Evolutionary conservation across 2,888 invertebrate species (phyloP), one percentile per base, ranked within the genome.

Genomic region (Philaethria dido): DNA sequence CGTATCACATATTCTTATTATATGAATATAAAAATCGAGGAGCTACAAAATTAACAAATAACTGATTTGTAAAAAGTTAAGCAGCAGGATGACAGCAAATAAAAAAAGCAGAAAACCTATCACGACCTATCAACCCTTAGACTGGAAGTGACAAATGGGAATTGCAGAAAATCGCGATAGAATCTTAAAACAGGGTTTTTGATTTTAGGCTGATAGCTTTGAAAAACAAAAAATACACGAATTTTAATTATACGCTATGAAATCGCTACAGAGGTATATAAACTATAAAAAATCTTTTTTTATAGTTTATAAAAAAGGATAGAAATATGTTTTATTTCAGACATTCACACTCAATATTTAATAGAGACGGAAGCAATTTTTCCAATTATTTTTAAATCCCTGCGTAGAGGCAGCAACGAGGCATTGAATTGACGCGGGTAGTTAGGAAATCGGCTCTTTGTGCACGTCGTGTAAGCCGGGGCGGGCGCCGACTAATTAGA

Each of bases 391-490:
- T 68, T 54, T 60, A 59, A 64, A 66, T 44, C 59, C 57, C 67
- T 52, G 33, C 48, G 59, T 59, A 64, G 59, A 59, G 36, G 57
- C 64, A 39, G 48, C 72, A 75, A 67, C 73, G 73, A 47, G 71
- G 75, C 69, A 73, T 73, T 75, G 67, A 75, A 79, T 78, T 72
- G 73, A 70, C 73, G 68, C 65, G 72, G 74, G 75, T 75, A 74
- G 76, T 75, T 77, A 73, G 74, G 74, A 79, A 82, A 83, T 82
- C 81, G 76, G 75, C 77, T 76, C 78, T 81, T 80, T 80, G 78
- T 64, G 63, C 66, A 62, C 70, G 70, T 63, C 66, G 60, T 71
- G 69, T 72, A 72, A 69, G 72, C 52, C 65, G 67, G 57, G 62
- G 66, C 62, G 55, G 65, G 64, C 70, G 76, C 77, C 73, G 74